These are phyloP conservation scores for Embidobia sp. DNA, from an alignment of 2,888 invertebrate genomes.

Conservation along the genomic window DNA sequence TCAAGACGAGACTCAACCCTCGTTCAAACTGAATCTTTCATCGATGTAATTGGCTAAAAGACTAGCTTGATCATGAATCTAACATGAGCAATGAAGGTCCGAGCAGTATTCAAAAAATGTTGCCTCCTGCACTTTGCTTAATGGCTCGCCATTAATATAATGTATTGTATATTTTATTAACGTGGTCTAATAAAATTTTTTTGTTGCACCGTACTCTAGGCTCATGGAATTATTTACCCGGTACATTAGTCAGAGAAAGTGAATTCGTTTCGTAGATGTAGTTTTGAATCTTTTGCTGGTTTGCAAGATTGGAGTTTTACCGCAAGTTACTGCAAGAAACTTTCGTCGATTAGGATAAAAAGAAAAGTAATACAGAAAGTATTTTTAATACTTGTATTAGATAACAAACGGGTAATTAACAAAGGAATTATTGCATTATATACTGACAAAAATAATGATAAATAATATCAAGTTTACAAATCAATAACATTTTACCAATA, in stretches of 20 bases:
- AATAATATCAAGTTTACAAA: too few species aligned
- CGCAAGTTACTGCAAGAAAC: too few species aligned
- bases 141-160: slow-evolving; percentile 25
- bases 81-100: slow-evolving; percentile 63
- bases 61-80: slow-evolving; percentile 64
- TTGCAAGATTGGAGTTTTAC: too few species aligned
- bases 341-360: too few species aligned
- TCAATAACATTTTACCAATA: too few species aligned
- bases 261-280: slow-evolving; percentile 2
- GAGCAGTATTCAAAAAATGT: slow-evolving; percentile 44
- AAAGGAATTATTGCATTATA: too few species aligned
- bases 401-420: too few species aligned
- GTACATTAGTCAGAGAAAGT: slow-evolving; percentile 12
- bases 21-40: slow-evolving; percentile 65
- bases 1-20: slow-evolving; percentile 4
- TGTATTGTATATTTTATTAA: slow-evolving; percentile 54
- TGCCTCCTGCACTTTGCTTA: slow-evolving; percentile 49
- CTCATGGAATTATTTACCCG: slow-evolving; percentile 32
- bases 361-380: too few species aligned
- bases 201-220: not conserved
- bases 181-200: slow-evolving; percentile 34
- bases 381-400: too few species aligned
- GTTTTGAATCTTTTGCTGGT: too few species aligned
- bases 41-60: slow-evolving; percentile 70
- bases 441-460: too few species aligned